A percentile compares a stretch with the other conserved stretches of the same genome.
These are phyloP conservation scores for Decapterus maruadsi DNA, from an alignment of 2,797 vertebrate species.

Conservation along the genomic window DNA sequence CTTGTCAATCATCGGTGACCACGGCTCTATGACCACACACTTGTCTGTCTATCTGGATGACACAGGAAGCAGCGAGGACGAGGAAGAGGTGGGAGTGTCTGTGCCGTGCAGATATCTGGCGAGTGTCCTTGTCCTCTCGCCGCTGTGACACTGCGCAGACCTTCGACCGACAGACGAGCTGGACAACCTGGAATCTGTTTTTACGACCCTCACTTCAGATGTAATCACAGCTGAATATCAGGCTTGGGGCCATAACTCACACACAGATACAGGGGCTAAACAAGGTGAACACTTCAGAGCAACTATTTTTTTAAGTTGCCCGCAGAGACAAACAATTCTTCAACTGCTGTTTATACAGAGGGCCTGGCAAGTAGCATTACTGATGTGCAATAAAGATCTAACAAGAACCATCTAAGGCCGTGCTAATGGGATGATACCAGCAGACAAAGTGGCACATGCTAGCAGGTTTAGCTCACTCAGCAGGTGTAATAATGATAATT, in stretches of 20 bases:
- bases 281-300: not conserved
- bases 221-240: not conserved
- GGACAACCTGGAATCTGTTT: constrained; percentile 32
- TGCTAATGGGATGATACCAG: not conserved
- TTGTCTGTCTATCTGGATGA: constrained; percentile 19
- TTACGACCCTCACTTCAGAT: constrained; percentile 9
- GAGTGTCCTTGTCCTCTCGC: constrained; percentile 29
- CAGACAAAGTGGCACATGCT: not conserved
- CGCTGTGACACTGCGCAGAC: constrained; percentile 70
- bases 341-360: too few relatives aligned
- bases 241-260: not conserved
- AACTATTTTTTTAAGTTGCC: too few relatives aligned
- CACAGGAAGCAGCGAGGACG: constrained; percentile 47
- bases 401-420: not conserved
- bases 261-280: not conserved
- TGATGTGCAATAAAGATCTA: not conserved
- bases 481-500: not conserved
- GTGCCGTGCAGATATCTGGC: constrained; percentile 46
- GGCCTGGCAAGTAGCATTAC: too few relatives aligned
- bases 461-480: not conserved
- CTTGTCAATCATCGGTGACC: constrained; percentile 19
- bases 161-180: not conserved
- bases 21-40: not conserved
- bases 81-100: constrained; percentile 42
- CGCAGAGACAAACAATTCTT: too few relatives aligned